Evolutionary conservation across 2,797 vertebrate genomes (phyloP), one percentile per base, ranked within the genome.

Genomic region (Neomorphus geoffroyi): DNA sequence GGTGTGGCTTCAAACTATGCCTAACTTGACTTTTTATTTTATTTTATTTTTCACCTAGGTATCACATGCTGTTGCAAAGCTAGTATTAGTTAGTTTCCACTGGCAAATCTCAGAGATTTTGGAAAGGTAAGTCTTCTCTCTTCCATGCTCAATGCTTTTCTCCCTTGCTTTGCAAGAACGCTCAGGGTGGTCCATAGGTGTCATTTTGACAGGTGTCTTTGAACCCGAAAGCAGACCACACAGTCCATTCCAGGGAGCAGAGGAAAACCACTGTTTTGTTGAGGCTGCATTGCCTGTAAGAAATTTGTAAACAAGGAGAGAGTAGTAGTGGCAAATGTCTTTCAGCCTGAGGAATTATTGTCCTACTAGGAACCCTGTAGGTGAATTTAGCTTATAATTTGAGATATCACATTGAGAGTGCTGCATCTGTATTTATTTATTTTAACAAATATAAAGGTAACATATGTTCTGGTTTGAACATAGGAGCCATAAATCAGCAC

Each of bases 31-130:
- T 53, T 80, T 46, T 80, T 69, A n/a, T 64, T 84, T 60, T 27
- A 12, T 77, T 90, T 92, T 77, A 24, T 79, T 82, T 93, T 95
- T 91, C 92, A 93, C 96, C 73, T 92, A 99, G 99, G 99, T 99
- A 93, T 98, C 98, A 90, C 99, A 99, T 95, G 98, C 99, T 69
- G 98, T 99, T 98, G 99, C 99, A 96, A 99, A 99, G 97, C 98
- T 99, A 98, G 98, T 99, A 97, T 98, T 99, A 98, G 99, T 99
- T 98, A 99, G 99, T 98, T 99, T 99, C 98, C 99, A 99, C 97
- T 99, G 99, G 99, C 99, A 99, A 98, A 98, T 99, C 97, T 98
- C 99, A 97, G 99, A 99, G 96, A 99, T 99, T 97, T 95, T 99
- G 98, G 99, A 99, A 98, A 99, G 99, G 99, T 99, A 98, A 98